Evolutionary conservation across 2,113 vertebrate species (phyloP).

Genomic region (Eurypyga helias): DNA sequence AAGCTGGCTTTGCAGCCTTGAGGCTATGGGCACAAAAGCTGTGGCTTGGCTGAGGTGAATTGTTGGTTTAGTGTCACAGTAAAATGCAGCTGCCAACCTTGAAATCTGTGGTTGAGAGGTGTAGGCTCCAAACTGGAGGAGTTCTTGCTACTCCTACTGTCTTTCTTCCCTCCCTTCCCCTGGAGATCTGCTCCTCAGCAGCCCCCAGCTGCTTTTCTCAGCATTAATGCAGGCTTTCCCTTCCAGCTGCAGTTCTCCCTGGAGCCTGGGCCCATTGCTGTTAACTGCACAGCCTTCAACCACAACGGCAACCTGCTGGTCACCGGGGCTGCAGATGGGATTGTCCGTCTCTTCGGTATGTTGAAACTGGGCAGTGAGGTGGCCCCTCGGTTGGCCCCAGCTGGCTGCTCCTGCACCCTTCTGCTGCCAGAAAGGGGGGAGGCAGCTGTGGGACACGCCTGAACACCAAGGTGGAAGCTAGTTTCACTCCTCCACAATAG

Average conservation of each 20-base stretch:
- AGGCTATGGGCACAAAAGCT: not conserved
- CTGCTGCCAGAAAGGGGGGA: not conserved
- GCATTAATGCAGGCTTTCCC: not conserved
- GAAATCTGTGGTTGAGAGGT: not conserved
- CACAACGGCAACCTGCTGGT: conserved; percentile 97
- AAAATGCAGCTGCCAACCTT: not conserved
- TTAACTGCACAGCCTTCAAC: conserved; percentile 97
- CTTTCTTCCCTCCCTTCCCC: not conserved
- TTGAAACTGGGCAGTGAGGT: not conserved
- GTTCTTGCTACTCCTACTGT: not conserved
- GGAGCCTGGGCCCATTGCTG: conserved; percentile 91
- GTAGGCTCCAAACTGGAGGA: not conserved
- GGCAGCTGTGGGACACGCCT: not conserved
- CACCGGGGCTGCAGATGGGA: conserved; percentile 92
- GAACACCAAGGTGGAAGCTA: not conserved
- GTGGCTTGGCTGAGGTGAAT: not conserved
- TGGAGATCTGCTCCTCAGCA: not conserved
- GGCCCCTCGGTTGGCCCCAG: not conserved
- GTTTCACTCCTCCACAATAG: not conserved
- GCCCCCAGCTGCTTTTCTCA: not conserved
- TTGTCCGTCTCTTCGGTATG: conserved; percentile 93
- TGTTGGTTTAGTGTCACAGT: not conserved
- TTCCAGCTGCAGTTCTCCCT: conserved; percentile 91
- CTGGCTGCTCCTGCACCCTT: not conserved
- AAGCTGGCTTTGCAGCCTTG: not conserved